A percentile compares a stretch with the other conserved stretches of the same genome.
Evolutionary conservation across 2,797 vertebrate genomes (phyloP).

Genomic region (Pagetopsis macropterus): DNA sequence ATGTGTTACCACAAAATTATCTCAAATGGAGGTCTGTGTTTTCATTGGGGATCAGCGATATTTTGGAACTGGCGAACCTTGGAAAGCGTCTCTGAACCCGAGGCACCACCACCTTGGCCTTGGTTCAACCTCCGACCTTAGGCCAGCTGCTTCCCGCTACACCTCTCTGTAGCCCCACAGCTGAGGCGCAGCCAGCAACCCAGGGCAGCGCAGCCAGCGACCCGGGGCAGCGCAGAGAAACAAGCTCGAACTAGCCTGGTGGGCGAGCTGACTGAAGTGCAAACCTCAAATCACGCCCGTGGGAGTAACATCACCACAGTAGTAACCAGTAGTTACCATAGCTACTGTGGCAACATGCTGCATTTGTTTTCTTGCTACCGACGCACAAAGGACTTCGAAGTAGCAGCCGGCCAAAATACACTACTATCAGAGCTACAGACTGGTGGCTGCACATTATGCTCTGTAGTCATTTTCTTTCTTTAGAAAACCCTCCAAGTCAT

Average conservation of each 20-base stretch:
- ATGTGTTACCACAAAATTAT: no score
- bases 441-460: slow-evolving; percentile 12
- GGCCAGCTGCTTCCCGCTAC: neutral
- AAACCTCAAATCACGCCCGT: slow-evolving; percentile 40
- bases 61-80: neutral
- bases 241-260: slow-evolving; percentile 45
- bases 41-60: neutral
- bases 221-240: slow-evolving; percentile 28
- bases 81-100: neutral
- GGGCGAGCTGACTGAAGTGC: slow-evolving; percentile 35
- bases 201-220: slow-evolving; percentile 22
- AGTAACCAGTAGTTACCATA: slow-evolving; percentile 64
- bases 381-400: slow-evolving; percentile 56
- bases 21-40: neutral
- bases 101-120: slow-evolving; percentile 8
- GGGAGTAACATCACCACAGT: slow-evolving; percentile 42
- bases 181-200: slow-evolving; percentile 15
- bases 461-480: slow-evolving; percentile 10
- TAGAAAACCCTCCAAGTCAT: slow-evolving; percentile 17
- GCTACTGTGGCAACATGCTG: slow-evolving; percentile 65
- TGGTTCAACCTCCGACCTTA: slow-evolving; percentile 1
- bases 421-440: slow-evolving; percentile 29
- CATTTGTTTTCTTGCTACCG: slow-evolving; percentile 61
- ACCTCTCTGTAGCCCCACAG: slow-evolving; percentile 20
- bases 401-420: slow-evolving; percentile 45